Evolutionary conservation across 2,888 invertebrate species (phyloP).

Genomic region (Cheilosia urbana): DNA sequence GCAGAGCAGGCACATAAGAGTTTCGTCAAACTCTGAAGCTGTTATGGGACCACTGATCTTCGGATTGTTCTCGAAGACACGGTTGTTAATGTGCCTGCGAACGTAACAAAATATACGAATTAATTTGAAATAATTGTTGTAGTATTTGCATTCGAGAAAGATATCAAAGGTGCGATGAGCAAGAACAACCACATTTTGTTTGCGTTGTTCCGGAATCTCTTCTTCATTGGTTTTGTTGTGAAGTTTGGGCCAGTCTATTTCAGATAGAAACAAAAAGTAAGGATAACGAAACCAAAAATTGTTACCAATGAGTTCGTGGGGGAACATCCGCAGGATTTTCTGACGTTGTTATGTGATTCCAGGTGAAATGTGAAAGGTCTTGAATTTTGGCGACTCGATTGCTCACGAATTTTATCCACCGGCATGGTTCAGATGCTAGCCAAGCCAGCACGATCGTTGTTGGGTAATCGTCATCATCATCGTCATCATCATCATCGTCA

Average conservation of each 20-base stretch:
- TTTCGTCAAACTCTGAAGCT: slow-evolving; percentile 24
- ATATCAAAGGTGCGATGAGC: neutral
- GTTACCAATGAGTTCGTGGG: slow-evolving; percentile 12
- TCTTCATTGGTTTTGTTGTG: neutral
- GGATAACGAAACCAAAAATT: slow-evolving; percentile 23
- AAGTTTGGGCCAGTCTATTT: slow-evolving; percentile 11
- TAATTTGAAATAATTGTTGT: neutral
- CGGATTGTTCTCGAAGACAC: slow-evolving; percentile 2
- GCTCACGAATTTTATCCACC: slow-evolving; percentile 32
- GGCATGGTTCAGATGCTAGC: slow-evolving; percentile 48
- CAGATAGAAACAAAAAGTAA: slow-evolving; percentile 2
- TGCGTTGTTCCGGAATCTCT: slow-evolving; percentile 9
- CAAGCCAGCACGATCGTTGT: slow-evolving; percentile 32
- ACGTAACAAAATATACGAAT: slow-evolving; percentile 12
- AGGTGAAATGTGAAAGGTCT: neutral
- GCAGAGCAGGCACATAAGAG: neutral
- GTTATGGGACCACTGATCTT: slow-evolving; percentile 16
- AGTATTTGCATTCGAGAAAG: slow-evolving; percentile 5
- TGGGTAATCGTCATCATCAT: no score
- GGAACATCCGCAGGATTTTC: slow-evolving; percentile 12
- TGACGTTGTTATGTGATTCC: slow-evolving; percentile 7
- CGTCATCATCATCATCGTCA: no score
- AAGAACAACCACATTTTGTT: neutral
- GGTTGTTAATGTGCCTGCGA: slow-evolving; percentile 26
- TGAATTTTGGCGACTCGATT: slow-evolving; percentile 34